These are phyloP conservation scores for Keiferia lycopersicella DNA, from an alignment of 2,888 invertebrate species.

Conservation along the genomic window DNA sequence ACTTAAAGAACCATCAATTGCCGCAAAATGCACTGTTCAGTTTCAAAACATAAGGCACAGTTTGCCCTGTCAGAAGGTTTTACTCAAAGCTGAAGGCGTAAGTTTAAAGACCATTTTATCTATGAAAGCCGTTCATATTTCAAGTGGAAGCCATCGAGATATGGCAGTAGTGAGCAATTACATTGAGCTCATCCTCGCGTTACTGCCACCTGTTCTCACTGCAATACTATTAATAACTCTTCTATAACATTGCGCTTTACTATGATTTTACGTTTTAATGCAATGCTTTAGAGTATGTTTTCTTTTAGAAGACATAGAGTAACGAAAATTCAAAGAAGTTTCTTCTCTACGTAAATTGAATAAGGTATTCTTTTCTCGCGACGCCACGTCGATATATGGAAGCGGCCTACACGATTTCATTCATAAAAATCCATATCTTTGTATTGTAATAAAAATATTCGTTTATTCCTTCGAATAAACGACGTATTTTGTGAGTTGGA, in stretches of 20 bases:
- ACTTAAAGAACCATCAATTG: neutral
- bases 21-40: neutral
- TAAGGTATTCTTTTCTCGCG: neutral
- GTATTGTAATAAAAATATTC: conserved; percentile 77
- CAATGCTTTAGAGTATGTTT: conserved; percentile 40
- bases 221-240: conserved; percentile 64
- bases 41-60: neutral
- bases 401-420: conserved; percentile 73
- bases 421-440: conserved; percentile 69
- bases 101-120: conserved; percentile 35
- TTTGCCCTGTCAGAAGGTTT: neutral
- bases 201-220: conserved; percentile 70
- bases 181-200: conserved; percentile 64
- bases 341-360: neutral
- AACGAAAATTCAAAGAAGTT: conserved; percentile 27
- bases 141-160: conserved; percentile 50
- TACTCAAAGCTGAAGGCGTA: neutral
- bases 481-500: conserved; percentile 51
- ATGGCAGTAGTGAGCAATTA: conserved; percentile 66
- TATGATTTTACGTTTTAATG: neutral
- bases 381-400: conserved; percentile 58
- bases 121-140: conserved; percentile 35
- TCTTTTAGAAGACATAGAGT: conserved; percentile 31
- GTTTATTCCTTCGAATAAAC: conserved; percentile 71
- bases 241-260: conserved; percentile 33